A percentile compares a stretch with the other conserved stretches of the same genome.
Evolutionary conservation across 2,888 invertebrate genomes (phyloP).

Genomic region (Elgonia sp.): DNA sequence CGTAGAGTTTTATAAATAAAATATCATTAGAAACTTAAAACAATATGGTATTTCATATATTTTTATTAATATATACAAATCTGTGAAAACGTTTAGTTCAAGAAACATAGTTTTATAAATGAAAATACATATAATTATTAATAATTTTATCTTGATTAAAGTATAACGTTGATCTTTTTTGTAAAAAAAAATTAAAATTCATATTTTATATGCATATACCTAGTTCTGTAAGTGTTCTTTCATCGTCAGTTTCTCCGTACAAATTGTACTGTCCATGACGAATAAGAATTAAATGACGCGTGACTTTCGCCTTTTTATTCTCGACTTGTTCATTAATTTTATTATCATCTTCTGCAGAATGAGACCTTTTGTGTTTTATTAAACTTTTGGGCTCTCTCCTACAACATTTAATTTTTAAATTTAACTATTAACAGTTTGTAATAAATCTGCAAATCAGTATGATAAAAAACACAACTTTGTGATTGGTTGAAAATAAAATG

Average conservation of each 20-base stretch:
- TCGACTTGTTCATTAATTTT: constrained; percentile 90
- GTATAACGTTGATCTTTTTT: too few species aligned
- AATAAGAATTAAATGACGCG: constrained; percentile 95
- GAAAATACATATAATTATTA: too few species aligned
- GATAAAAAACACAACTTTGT: background rate
- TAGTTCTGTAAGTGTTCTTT: constrained; percentile 93
- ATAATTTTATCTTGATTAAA: too few species aligned
- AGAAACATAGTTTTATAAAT: too few species aligned
- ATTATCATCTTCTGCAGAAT: constrained; percentile 89
- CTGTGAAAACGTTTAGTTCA: too few species aligned
- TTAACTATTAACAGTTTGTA: background rate
- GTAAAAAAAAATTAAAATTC: background rate
- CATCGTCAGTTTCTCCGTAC: constrained; percentile 91
- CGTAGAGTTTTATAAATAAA: too few species aligned
- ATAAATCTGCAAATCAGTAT: too few species aligned
- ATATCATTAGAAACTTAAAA: too few species aligned
- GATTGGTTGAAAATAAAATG: too few species aligned
- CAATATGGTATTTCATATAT: too few species aligned
- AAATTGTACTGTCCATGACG: constrained; percentile 98
- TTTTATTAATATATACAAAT: too few species aligned
- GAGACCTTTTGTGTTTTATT: constrained; percentile 89
- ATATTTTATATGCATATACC: constrained; percentile 88
- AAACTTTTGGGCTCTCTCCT: constrained; percentile 93
- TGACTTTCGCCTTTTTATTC: constrained; percentile 88
- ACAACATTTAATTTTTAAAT: constrained; percentile 72